phyloP scores from a whole-genome alignment of 2,797 vertebrate genomes.

The Chanos chanos region DNA sequence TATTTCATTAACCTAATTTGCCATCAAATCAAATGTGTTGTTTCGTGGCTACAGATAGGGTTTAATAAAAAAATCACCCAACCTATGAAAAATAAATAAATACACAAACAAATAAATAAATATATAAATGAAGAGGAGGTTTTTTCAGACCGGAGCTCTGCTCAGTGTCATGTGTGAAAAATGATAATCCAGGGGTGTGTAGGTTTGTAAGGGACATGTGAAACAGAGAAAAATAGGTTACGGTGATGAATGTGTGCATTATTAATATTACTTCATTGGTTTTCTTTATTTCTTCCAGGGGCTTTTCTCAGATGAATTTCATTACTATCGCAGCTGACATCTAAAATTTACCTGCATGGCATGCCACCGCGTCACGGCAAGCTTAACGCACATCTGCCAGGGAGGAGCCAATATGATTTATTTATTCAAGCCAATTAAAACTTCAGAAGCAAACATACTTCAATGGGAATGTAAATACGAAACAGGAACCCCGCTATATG shows the following conservation, averaged over 20 bases:
- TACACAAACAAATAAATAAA: too few relatives aligned
- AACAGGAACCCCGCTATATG: constrained; percentile 68
- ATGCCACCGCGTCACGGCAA: constrained; percentile 62
- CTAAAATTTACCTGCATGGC: constrained; percentile 60
- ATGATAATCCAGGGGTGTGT: too few relatives aligned
- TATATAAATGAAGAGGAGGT: too few relatives aligned
- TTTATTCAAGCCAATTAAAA: constrained; percentile 79
- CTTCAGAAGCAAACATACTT: constrained; percentile 75
- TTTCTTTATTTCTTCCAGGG: constrained; percentile 7
- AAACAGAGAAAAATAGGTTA: constrained; percentile 50
- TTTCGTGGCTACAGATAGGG: too few relatives aligned
- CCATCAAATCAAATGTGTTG: too few relatives aligned
- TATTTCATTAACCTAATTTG: too few relatives aligned
- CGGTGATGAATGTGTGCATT: constrained; percentile 20
- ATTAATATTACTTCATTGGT: constrained; percentile 38
- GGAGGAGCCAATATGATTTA: constrained; percentile 73
- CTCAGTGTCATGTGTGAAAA: too few relatives aligned
- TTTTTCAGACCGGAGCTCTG: too few relatives aligned
- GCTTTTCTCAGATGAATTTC: constrained; percentile 42
- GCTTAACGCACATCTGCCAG: constrained; percentile 71
- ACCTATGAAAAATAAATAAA: too few relatives aligned
- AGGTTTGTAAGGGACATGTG: too few relatives aligned
- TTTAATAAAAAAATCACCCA: too few relatives aligned
- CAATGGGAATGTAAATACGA: constrained; percentile 78
- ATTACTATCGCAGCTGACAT: constrained; percentile 56